These are phyloP conservation scores for Biston stratarius DNA, from an alignment of 2,888 invertebrate species.

Conservation along the genomic window DNA sequence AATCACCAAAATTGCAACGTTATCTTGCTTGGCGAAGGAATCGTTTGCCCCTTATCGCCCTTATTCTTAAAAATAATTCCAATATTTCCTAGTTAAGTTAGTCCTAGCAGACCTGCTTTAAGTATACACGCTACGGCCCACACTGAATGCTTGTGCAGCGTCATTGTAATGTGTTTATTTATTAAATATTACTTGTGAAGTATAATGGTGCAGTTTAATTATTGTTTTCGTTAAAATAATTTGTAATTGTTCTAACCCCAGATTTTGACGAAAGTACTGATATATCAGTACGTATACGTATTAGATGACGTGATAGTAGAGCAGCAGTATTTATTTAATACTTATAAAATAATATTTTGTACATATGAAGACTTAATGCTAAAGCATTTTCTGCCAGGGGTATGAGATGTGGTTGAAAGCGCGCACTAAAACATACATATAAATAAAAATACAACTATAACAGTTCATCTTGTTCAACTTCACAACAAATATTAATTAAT, in stretches of 20 bases:
- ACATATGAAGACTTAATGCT: no score
- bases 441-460: no score
- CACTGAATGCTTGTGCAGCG: constrained; percentile 74
- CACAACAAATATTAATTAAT: no score
- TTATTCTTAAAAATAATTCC: background rate
- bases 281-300: no score
- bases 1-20: background rate
- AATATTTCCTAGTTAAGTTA: constrained; percentile 14
- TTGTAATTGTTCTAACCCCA: background rate
- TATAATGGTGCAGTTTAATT: constrained; percentile 28
- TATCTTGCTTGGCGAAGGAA: background rate
- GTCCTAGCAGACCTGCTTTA: constrained; percentile 13
- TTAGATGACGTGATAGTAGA: no score
- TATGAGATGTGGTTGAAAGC: no score
- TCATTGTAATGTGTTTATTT: constrained; percentile 76
- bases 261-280: background rate
- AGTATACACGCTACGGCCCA: constrained; percentile 61
- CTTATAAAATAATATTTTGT: no score
- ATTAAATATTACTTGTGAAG: constrained; percentile 70
- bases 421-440: no score
- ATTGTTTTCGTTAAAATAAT: background rate
- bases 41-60: background rate
- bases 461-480: no score
- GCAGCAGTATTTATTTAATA: no score
- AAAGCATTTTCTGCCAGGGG: no score